A percentile compares a stretch with the other conserved stretches of the same genome.
Evolutionary conservation across 2,888 invertebrate genomes (phyloP).

Genomic region (Eupeodes luniger): DNA sequence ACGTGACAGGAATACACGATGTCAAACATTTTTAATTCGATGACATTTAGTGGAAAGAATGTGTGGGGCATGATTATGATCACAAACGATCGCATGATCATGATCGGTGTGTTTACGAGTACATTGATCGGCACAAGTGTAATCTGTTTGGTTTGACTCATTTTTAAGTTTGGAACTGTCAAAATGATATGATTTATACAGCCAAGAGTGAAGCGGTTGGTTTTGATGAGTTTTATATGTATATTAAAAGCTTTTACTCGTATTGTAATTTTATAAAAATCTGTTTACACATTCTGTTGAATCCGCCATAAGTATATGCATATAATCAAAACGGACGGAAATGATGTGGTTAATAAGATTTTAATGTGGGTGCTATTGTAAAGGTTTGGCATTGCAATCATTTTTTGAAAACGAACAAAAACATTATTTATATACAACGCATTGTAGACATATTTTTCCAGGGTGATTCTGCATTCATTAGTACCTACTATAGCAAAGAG

Average conservation of each 20-base stretch:
- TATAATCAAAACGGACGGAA: constrained; percentile 58
- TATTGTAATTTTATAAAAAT: neutral
- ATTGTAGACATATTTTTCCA: constrained; percentile 55
- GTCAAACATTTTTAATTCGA: constrained; percentile 26
- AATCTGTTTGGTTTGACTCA: constrained; percentile 12
- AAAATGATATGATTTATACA: neutral
- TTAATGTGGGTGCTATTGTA: constrained; percentile 59
- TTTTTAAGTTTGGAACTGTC: neutral
- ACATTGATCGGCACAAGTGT: constrained; percentile 24
- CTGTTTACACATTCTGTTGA: neutral
- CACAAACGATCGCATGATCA: neutral
- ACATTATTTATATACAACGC: neutral
- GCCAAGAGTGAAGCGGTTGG: neutral
- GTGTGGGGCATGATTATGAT: constrained; percentile 27
- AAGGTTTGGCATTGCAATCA: neutral
- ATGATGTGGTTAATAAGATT: constrained; percentile 46
- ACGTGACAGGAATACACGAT: constrained; percentile 64
- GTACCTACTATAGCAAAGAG: neutral
- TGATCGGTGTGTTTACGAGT: constrained; percentile 16
- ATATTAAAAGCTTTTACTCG: neutral
- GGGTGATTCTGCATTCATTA: constrained; percentile 42
- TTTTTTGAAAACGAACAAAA: neutral
- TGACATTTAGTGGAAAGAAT: constrained; percentile 41
- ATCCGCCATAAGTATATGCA: constrained; percentile 24
- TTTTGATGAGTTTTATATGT: neutral